phyloP scores from a whole-genome alignment of 2,113 vertebrate genomes.

The Nannospalax galili region DNA sequence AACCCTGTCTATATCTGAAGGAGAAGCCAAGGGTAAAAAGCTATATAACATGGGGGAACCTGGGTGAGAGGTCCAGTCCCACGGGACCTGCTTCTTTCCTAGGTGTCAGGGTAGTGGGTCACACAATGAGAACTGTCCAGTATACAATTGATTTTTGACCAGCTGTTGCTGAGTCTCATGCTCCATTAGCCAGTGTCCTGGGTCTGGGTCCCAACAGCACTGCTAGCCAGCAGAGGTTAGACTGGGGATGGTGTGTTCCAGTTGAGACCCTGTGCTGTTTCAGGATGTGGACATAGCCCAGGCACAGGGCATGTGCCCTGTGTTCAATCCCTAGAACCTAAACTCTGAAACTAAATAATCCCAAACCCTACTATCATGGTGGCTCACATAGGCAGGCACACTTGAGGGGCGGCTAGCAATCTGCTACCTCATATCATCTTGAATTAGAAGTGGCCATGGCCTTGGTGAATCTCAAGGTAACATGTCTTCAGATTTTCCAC shows the following conservation, averaged over 20 bases:
- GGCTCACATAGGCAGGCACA: not conserved
- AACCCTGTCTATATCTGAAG: not conserved
- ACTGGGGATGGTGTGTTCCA: not conserved
- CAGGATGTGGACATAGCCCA: not conserved
- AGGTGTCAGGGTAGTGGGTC: not conserved
- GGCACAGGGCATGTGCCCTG: not conserved
- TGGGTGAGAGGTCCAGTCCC: not conserved
- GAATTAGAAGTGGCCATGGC: not conserved
- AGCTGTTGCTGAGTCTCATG: not conserved
- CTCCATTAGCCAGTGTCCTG: not conserved
- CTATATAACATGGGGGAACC: too few species aligned
- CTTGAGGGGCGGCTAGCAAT: rapidly evolving
- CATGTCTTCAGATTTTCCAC: not conserved
- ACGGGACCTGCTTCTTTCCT: too few species aligned
- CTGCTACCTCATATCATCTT: rapidly evolving
- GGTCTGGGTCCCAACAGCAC: too few species aligned
- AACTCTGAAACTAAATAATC: not conserved
- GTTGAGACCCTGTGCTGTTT: not conserved
- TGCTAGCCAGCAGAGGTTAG: not conserved
- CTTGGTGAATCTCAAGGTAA: not conserved
- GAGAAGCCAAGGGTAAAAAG: not conserved
- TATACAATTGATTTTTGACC: not conserved
- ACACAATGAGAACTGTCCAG: not conserved
- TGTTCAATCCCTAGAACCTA: not conserved
- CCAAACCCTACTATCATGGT: rapidly evolving